phyloP scores from a whole-genome alignment of 2,888 invertebrate species.

The Archips xylosteana region DNA sequence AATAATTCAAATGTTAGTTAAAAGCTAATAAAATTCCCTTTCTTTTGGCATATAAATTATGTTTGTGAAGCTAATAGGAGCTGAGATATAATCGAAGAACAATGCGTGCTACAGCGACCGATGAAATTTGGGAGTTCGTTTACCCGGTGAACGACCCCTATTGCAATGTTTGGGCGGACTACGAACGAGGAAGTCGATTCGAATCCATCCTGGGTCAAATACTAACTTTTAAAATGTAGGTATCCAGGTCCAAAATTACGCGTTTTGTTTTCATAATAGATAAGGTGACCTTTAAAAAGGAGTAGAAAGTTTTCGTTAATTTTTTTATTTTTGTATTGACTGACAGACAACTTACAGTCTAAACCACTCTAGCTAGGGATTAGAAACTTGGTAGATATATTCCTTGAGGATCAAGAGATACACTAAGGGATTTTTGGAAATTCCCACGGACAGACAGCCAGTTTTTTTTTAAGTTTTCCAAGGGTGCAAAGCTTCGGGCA shows the following conservation, averaged over 20 bases:
- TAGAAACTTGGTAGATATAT: no score
- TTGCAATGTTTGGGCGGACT: slow-evolving; percentile 33
- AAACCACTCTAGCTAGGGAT: no score
- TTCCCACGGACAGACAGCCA: no score
- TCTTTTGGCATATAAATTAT: slow-evolving; percentile 2
- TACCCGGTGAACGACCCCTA: slow-evolving; percentile 19
- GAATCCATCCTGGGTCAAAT: slow-evolving; percentile 6
- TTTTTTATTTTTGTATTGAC: no score
- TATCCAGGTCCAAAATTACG: slow-evolving; percentile 1
- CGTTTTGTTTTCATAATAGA: background rate
- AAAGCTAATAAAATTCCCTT: slow-evolving; percentile 20
- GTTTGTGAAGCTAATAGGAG: background rate
- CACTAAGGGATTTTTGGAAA: no score
- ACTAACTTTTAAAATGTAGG: slow-evolving; percentile 28
- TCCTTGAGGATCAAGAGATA: no score
- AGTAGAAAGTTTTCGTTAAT: no score
- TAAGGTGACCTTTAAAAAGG: no score
- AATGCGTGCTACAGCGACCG: slow-evolving; percentile 13
- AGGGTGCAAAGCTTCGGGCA: no score
- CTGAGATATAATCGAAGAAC: slow-evolving; percentile 19
- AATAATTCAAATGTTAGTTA: background rate
- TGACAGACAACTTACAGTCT: no score
- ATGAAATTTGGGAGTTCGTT: slow-evolving; percentile 23
- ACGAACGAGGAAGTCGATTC: slow-evolving; percentile 6
- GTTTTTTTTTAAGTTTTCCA: no score